Evolutionary conservation across 1,140 invertebrate genomes (phyloP).

Genomic region (Patella vulgata): DNA sequence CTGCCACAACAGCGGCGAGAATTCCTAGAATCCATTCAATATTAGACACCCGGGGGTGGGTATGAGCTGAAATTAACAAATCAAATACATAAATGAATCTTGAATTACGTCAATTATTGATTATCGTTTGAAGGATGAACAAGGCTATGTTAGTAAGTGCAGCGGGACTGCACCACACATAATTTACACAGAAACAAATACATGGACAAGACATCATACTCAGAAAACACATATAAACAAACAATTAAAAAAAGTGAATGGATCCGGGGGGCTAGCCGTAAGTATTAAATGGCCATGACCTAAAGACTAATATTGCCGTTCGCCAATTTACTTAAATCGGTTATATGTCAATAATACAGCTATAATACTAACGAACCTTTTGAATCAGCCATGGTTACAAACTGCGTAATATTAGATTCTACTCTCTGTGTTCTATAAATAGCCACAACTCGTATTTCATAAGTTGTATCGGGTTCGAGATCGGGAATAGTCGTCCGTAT

Average conservation of each 20-base stretch:
- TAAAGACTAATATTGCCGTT: constrained; percentile 14
- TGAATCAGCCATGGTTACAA: no score
- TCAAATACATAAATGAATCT: no score
- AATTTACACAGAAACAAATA: no score
- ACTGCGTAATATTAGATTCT: constrained; percentile 36
- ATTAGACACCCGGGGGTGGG: constrained; percentile 75
- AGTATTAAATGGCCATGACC: constrained; percentile 10
- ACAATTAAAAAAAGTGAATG: no score
- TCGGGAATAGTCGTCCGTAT: constrained; percentile 74
- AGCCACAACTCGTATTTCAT: constrained; percentile 90
- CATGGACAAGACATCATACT: no score
- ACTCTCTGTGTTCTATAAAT: constrained; percentile 80
- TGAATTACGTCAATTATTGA: no score
- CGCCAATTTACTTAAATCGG: constrained; percentile 21
- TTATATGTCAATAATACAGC: no score
- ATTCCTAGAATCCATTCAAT: constrained; percentile 96
- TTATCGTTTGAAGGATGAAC: no score
- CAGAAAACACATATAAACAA: no score
- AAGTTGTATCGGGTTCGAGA: constrained; percentile 82
- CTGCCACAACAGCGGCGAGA: constrained; percentile 91
- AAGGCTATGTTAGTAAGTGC: no score
- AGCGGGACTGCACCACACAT: no score
- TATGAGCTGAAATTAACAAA: constrained; percentile 38
- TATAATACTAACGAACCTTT: no score
- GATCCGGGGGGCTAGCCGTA: constrained; percentile 19